Evolutionary conservation across 2,797 vertebrate genomes (phyloP), one percentile per base, ranked within the genome.

Genomic region (Telmatherina bonti): DNA sequence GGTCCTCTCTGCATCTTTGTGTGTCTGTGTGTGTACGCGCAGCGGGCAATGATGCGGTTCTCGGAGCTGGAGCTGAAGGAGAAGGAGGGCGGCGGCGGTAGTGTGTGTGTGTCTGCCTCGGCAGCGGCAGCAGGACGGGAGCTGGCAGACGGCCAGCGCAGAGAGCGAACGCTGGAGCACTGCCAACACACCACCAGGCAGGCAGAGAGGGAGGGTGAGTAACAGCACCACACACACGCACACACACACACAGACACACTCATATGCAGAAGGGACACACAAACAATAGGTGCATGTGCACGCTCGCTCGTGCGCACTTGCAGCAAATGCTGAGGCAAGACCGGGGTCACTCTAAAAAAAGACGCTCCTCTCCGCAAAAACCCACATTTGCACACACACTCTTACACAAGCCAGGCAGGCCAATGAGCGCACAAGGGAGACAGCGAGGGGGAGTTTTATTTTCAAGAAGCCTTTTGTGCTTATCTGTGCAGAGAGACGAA

Each of bases 11-110:
- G 85, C 86, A 66, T 90, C 73, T 89, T 85, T 94, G 70, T 93
- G 63, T 75, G 74, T 78, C 62, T 82, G 82, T 93, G 91, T 91
- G 92, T 85, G 91, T 95, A 93, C 92, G 94, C 94, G 85, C 96
- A 98, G 98, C 97, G 98, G 94, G 98, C 98, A 90, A 99, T 99
- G 97, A 97, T 99, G 96, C 98, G 97, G 93, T 99, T 99, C 96
- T 99, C 98, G 78, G 98, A 99, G 95, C 95, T 99, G 94, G 98
- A 99, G 95, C 97, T 99, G 96, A 99, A 98, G 95, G 96, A 97
- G 91, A 96, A 96, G 95, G 97, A 97, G 95, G 95, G 96, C 91
- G 94, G 92, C 74, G 67, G 87, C 86, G 68, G 85, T 83, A 67
- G 88, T 70, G 87, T 90, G 86, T 92, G 87, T 71, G 87, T 89